phyloP scores from a whole-genome alignment of 2,113 vertebrate species.

The Micronycteris hirsuta region DNA sequence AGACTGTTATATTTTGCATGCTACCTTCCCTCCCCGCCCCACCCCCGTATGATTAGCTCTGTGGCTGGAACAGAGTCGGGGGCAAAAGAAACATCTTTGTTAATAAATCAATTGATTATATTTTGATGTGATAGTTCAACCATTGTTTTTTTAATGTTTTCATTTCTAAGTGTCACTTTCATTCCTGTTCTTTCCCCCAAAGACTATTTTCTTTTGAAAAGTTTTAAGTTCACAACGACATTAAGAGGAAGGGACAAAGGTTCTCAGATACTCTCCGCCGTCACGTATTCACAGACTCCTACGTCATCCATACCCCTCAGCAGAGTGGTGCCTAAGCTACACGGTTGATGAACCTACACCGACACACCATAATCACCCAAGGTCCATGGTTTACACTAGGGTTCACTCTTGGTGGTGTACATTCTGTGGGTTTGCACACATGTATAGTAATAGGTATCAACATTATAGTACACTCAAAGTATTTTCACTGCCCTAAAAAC shows the following conservation, averaged over 20 bases:
- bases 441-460: background rate
- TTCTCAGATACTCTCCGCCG: background rate
- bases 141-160: background rate
- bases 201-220: background rate
- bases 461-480: background rate
- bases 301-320: background rate
- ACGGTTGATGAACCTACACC: background rate
- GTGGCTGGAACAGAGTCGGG: background rate
- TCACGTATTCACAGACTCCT: too few relatives aligned
- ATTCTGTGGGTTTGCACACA: background rate
- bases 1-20: background rate
- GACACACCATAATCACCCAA: background rate
- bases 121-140: background rate
- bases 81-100: background rate
- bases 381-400: background rate
- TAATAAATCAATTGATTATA: background rate
- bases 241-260: background rate
- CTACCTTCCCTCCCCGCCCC: fast-evolving
- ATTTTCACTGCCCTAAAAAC: background rate
- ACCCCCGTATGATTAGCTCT: background rate
- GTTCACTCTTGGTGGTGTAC: background rate
- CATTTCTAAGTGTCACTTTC: background rate
- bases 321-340: background rate
- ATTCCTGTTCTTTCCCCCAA: background rate
- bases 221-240: background rate